Base-by-base conservation (phyloP, 2,797 vertebrate species). In the Catostomus latipinnis region DNA sequence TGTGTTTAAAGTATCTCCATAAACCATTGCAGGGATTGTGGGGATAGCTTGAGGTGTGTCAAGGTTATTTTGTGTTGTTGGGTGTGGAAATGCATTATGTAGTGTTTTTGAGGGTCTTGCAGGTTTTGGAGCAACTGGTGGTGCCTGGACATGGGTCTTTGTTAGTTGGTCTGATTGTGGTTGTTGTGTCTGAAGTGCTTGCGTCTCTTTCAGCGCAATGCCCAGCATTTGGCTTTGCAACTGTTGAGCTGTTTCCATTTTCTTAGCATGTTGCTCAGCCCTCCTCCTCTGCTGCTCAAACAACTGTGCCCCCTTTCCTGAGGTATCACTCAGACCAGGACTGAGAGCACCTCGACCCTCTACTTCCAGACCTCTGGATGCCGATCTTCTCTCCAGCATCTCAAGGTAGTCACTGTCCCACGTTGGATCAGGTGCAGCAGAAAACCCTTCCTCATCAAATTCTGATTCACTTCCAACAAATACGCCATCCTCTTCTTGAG, bases 381-480 rank as follows among this genome's bases (percentile, higher is more conserved):
- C 92, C 63, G 85, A 92, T 90, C 91, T 93, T 74, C 95, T 94
- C 82, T 98, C 96, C 80, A 98, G 93, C 90, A 96, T 95, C 87
- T 98, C 95, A 84, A 99, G 87, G 86, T 97, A 98, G 86, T 96
- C 92, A 74, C 95, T 97, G 87, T 99, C 98, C 97, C 97, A 99
- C 78, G 97, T 97, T 14, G 96, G 93, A 88, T 99, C 98, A 7
- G 95, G 94, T 58, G 92, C 94, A 53, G 96, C 92, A 0, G 96
- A 97, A 84, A 99, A 99, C 71, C 95, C 95, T 85, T 99, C 98
- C 84, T 99, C 98, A 62, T 99, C 98, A 90, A 99, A 94, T 85
- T 99, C 98, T 0, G 98, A 99, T 89, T 99, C 98, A 8, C 98
- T 99, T 1, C 97, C 98, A 16, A 94, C 96, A 78, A 97, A 95